Base-by-base conservation (phyloP, 2,113 vertebrate species). In the Illadopsis cleaveri region DNA sequence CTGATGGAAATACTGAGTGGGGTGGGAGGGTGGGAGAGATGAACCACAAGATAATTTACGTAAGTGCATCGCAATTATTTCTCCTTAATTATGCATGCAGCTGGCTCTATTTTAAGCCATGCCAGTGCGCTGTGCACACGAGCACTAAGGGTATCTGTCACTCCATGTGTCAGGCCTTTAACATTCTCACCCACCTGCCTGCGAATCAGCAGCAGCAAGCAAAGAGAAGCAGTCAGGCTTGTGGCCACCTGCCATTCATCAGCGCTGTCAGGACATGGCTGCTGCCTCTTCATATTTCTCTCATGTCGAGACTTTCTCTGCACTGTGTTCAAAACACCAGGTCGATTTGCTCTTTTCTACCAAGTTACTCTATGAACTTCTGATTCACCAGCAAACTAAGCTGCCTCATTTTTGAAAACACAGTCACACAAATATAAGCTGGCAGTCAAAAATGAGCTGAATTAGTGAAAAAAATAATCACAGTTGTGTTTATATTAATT, bases 101-200 rank as follows among this genome's bases (percentile, higher is more conserved):
- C 91, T 91, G 95, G 86, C 81, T 95, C 94, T 97, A 95, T 97
- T 97, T 97, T 97, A 96, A 96, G 95, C 90, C 77, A 65, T 17
- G 78, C 60, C 79, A 79, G 65, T 33, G 57, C 40, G 8, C 15
- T 24, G 68, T 21, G 6, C 66, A 87, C 91, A 89, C 22, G 25
- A 88, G 88, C 78, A 72, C 91, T 51, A 25, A 72, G 93, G 87
- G 89, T 94, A 88, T 88, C 95, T 95, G 91, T 91, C 97, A 96
- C 83, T 95, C 92, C 37, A 13, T 10, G 53, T 95, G 95, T 96
- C 94, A 97, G 83, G 57, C 60, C 86, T 90, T 62, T 50, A 90
- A 77, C 44, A 69, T 53, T 50, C 88, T 88, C 91, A 93, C 76
- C 86, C 89, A 96, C 86, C 80, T 96, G 91, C 91, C 86, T 86